A percentile compares a stretch with the other conserved stretches of the same genome.
These are phyloP conservation scores for Ciona savignyi DNA, from an alignment of 23 tunicate species.

Conservation along the genomic window DNA sequence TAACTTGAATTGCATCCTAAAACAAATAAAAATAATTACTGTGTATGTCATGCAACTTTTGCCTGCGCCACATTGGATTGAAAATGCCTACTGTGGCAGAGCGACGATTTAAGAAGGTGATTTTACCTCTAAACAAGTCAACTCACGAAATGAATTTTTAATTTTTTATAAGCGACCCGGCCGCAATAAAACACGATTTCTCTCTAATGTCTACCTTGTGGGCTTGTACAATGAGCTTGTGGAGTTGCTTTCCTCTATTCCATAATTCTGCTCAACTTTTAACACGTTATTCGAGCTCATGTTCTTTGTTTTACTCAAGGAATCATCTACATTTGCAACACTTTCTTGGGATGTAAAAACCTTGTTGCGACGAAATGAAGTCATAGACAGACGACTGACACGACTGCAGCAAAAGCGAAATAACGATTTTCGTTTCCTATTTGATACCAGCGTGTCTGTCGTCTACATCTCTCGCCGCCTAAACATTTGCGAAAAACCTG, in stretches of 20 bases:
- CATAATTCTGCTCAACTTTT: background rate
- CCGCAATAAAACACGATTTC: background rate
- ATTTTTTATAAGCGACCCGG: background rate
- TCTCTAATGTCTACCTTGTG: background rate
- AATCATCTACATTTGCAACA: no score
- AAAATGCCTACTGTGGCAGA: no score
- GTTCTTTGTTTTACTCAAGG: no score
- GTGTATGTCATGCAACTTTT: no score
- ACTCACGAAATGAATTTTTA: background rate
- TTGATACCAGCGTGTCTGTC: background rate
- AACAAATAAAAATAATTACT: conserved; percentile 15
- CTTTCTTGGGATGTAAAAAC: background rate
- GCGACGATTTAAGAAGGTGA: no score
- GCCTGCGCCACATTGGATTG: no score
- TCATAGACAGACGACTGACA: background rate
- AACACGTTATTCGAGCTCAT: no score
- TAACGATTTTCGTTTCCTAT: background rate
- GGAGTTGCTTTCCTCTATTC: background rate
- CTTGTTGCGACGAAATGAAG: background rate
- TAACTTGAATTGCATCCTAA: conserved; percentile 62
- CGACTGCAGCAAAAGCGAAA: background rate
- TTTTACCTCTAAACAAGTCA: no score
- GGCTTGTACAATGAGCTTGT: background rate
- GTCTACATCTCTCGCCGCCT: no score
- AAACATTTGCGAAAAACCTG: no score